A percentile compares a stretch with the other conserved stretches of the same genome.
These are phyloP conservation scores for Alosa alosa DNA, from an alignment of 2,113 vertebrate species.

Conservation along the genomic window DNA sequence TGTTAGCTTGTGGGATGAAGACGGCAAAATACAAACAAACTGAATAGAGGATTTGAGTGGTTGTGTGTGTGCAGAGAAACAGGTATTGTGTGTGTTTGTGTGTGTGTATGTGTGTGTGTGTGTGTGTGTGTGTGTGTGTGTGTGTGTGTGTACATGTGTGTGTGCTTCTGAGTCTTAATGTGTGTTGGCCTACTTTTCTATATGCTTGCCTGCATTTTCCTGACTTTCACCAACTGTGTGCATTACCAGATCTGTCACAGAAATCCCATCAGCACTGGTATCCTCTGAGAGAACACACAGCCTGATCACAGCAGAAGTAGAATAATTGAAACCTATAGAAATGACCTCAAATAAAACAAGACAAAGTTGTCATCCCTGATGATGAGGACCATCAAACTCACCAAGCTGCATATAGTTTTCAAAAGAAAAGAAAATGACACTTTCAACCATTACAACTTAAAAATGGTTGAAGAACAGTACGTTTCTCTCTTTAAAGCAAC, in stretches of 20 bases:
- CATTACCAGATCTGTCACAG: slow-evolving; percentile 11
- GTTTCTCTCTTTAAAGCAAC: neutral
- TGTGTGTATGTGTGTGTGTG: neutral
- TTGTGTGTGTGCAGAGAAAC: neutral
- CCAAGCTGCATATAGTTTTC: too few relatives aligned
- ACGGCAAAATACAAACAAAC: too few relatives aligned
- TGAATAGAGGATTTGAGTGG: too few relatives aligned
- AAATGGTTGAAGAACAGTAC: too few relatives aligned
- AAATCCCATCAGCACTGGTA: slow-evolving; percentile 29
- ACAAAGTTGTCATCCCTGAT: neutral
- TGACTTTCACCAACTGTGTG: neutral
- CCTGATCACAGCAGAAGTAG: slow-evolving; percentile 9
- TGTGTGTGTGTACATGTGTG: neutral
- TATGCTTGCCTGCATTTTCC: neutral
- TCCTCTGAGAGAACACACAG: slow-evolving; percentile 25
- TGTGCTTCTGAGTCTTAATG: neutral
- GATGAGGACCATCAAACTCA: neutral
- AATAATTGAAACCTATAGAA: slow-evolving; percentile 37
- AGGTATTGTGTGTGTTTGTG: neutral
- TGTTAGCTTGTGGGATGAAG: neutral
- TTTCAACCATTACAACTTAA: too few relatives aligned
- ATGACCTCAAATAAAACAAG: slow-evolving; percentile 21
- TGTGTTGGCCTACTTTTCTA: neutral
- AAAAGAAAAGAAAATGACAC: too few relatives aligned
- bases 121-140: neutral